Evolutionary conservation across 2,888 invertebrate species (phyloP).

Genomic region (Hirtodrosophila cameraria): DNA sequence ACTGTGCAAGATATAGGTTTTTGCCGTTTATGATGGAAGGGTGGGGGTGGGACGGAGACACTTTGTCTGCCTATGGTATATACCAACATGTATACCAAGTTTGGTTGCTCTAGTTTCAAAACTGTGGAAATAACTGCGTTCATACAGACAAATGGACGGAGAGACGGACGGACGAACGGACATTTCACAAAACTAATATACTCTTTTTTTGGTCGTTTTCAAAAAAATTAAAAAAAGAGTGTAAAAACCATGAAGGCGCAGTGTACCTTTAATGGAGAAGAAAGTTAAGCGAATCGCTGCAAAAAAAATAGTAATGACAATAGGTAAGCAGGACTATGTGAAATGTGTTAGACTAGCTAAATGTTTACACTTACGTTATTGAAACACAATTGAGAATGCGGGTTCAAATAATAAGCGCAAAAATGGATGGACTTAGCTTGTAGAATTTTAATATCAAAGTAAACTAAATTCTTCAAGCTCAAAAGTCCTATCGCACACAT

Average conservation of each 20-base stretch:
- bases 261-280: slow-evolving; percentile 12
- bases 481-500: slow-evolving; percentile 35
- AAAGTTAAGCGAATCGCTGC: slow-evolving; percentile 30
- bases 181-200: no score
- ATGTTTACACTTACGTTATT: slow-evolving; percentile 54
- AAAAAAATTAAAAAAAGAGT: slow-evolving; percentile 4
- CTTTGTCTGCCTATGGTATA: no score
- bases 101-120: no score
- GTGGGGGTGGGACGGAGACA: no score
- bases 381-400: slow-evolving; percentile 5
- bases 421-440: slow-evolving; percentile 59
- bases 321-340: slow-evolving; percentile 21
- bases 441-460: slow-evolving; percentile 53
- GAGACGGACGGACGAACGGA: no score
- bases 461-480: slow-evolving; percentile 64
- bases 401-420: neutral
- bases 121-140: no score
- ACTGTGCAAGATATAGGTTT: no score
- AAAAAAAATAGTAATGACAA: slow-evolving; percentile 42
- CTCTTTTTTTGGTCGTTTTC: no score
- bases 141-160: no score
- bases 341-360: slow-evolving; percentile 5
- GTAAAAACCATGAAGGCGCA: slow-evolving; percentile 9
- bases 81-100: no score
- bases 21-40: no score